Conservation (phyloP, 1,140 invertebrate species). For the Carposina sasakii region DNA sequence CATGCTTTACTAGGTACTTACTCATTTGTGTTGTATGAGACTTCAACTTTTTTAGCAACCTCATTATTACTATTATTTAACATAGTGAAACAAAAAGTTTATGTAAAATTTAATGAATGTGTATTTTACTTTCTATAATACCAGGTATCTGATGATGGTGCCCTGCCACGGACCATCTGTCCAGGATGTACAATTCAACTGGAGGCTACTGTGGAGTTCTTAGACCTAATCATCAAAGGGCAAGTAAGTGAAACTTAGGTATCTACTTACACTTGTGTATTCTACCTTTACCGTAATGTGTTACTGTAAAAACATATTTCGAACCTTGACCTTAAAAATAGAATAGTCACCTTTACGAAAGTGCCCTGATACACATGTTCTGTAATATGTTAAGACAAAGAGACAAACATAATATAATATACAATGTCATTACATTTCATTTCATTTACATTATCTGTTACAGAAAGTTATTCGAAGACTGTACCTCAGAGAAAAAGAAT, state of each 20-base stretch:
- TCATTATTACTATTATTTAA: too few species aligned
- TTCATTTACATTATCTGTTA: slow-evolving; percentile 22
- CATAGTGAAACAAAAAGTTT: too few species aligned
- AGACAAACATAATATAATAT: slow-evolving; percentile 2
- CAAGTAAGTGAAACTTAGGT: slow-evolving; percentile 58
- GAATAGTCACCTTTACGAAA: too few species aligned
- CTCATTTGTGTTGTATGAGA: too few species aligned
- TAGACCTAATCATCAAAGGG: slow-evolving; percentile 79
- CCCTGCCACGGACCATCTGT: slow-evolving; percentile 80
- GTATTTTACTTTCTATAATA: slow-evolving; percentile 21
- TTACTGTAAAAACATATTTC: background rate
- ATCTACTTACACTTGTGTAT: background rate
- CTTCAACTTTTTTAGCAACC: too few species aligned
- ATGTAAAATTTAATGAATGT: too few species aligned
- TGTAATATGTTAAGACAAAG: too few species aligned
- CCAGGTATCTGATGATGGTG: slow-evolving; percentile 79
- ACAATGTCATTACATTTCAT: background rate
- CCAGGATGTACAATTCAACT: slow-evolving; percentile 83
- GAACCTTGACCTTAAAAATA: too few species aligned
- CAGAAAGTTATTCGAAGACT: slow-evolving; percentile 62
- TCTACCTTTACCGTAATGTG: background rate
- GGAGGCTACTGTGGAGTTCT: slow-evolving; percentile 80
- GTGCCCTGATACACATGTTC: too few species aligned
- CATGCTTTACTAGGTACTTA: too few species aligned
- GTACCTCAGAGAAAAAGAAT: slow-evolving; percentile 51